Evolutionary conservation across 2,113 vertebrate genomes (phyloP), one percentile per base, ranked within the genome.

Genomic region (Paramisgurnus dabryanus): DNA sequence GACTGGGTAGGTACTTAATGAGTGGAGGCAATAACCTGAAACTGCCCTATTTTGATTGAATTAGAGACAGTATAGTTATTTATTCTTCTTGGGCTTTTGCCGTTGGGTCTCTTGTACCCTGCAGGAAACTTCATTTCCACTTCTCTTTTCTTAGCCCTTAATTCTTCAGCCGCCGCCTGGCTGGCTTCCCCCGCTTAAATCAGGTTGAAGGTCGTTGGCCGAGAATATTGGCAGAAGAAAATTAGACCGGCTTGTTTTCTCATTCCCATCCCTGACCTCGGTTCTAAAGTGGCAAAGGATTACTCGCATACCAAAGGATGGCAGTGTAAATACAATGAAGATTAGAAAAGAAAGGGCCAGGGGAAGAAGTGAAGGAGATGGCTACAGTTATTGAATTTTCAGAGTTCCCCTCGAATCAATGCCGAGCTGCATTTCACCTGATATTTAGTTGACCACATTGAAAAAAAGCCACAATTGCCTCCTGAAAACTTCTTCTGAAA

Each of bases 1-100:
- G 18, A 73, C 39, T 55, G 78, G 27, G 22, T 66, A 65, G 64
- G 58, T 82, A 82, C 67, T 85, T 85, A 85, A 82, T 77, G 82
- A 68, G 80, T 74, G 76, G 64, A 82, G 49, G 73, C 67, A 88
- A 88, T 86, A 86, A 84, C 80, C 87, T 87, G 87, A 89, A 90
- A 88, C 84, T 87, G 85, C 81, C 79, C 84, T 68, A 76, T 86
- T 82, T 78, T 88, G 73, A 91, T 90, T 90, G 84, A 89, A 91
- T 92, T 89, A 91, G 83, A 87, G 78, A 58, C 88, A 87, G 82
- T 83, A 50, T 67, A 84, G 82, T 82, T 87, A 76, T 90, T 75
- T 88, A 85, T 81, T 67, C 82, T 86, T 83, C 81, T 78, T 57
- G 78, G 82, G 80, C 85, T 81, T 55, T 60, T 34, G 41, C 65